These are phyloP conservation scores for Artibeus jamaicensis DNA, from an alignment of 2,797 vertebrate species.

Conservation along the genomic window DNA sequence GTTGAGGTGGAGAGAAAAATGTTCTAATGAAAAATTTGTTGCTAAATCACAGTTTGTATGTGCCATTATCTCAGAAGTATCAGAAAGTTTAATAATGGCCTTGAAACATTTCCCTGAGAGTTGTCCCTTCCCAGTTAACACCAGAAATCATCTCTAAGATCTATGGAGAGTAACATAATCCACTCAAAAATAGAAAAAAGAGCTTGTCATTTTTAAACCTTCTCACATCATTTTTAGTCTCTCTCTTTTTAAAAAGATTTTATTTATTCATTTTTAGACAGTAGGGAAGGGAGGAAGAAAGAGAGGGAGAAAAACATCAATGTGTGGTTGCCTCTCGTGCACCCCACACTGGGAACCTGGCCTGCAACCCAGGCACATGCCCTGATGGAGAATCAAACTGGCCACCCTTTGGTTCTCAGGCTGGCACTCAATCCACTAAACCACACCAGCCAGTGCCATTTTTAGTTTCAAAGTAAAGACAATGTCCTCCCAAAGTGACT, in stretches of 20 bases:
- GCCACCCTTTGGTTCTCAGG: no score
- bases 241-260: no score
- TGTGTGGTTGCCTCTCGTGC: no score
- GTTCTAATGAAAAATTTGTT: neutral
- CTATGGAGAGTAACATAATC: neutral
- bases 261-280: no score
- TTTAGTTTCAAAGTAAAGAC: neutral
- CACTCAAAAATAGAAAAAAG: neutral
- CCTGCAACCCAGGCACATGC: no score
- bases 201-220: neutral
- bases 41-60: neutral
- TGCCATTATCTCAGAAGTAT: neutral
- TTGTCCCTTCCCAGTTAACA: neutral
- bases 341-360: no score
- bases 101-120: neutral
- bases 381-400: no score
- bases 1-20: neutral
- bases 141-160: neutral
- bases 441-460: neutral
- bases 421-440: no score
- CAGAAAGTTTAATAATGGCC: neutral
- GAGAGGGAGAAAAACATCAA: no score
- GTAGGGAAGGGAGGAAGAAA: no score
- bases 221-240: neutral
- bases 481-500: neutral